Percentiles rank a stretch among this genome's conserved stretches.
These are phyloP conservation scores for Anthophora plumipes DNA, from an alignment of 2,888 invertebrate genomes.

Conservation along the genomic window DNA sequence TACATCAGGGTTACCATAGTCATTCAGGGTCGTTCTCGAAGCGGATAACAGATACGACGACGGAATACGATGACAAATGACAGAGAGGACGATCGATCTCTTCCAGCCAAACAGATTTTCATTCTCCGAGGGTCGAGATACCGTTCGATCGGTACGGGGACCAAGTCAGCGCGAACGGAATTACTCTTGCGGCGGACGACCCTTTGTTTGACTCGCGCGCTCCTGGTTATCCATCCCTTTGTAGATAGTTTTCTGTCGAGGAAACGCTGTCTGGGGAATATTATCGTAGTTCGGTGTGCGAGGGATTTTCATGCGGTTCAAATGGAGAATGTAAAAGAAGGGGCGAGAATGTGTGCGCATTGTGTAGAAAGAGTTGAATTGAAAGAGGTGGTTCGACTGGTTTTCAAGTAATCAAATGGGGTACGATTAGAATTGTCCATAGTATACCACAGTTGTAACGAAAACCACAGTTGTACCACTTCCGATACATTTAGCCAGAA, in stretches of 20 bases:
- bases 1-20: not conserved
- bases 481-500: too few relatives aligned
- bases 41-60: slow-evolving; percentile 42
- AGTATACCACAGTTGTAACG: too few relatives aligned
- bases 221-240: not conserved
- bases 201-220: slow-evolving; percentile 35
- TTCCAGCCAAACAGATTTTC: slow-evolving; percentile 72
- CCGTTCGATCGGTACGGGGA: slow-evolving; percentile 10
- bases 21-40: not conserved
- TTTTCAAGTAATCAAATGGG: too few relatives aligned
- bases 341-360: not conserved
- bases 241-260: not conserved
- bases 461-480: too few relatives aligned
- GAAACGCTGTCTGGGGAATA: not conserved
- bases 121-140: slow-evolving; percentile 49
- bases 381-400: too few relatives aligned
- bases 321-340: not conserved
- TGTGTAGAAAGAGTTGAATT: too few relatives aligned
- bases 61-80: slow-evolving; percentile 78
- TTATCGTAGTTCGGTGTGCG: not conserved
- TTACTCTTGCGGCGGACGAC: slow-evolving; percentile 40
- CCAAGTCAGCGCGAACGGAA: slow-evolving; percentile 36
- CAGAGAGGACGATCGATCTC: slow-evolving; percentile 73
- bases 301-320: not conserved
- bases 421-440: too few relatives aligned